These are phyloP conservation scores for Anguilla megastoma DNA, from an alignment of 2,797 vertebrate species.

Conservation along the genomic window DNA sequence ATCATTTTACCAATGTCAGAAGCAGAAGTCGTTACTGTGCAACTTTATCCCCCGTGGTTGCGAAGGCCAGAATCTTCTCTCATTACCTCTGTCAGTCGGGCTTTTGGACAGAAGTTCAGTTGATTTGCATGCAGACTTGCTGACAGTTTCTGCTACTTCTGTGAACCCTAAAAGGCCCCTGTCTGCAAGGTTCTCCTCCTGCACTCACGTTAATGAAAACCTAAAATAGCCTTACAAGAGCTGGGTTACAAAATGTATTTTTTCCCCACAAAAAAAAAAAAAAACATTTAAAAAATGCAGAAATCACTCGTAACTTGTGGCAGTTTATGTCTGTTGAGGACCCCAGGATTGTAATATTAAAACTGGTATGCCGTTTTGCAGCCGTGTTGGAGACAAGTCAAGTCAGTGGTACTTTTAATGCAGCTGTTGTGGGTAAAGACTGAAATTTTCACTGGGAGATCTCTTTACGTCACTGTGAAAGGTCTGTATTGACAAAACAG, in stretches of 20 bases:
- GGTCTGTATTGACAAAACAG: background rate
- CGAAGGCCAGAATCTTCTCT: background rate
- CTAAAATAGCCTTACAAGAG: background rate
- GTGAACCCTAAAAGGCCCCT: background rate
- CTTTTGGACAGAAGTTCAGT: background rate
- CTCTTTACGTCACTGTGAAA: background rate
- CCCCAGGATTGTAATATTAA: background rate
- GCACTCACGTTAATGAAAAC: slow-evolving; percentile 17
- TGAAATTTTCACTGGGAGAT: background rate
- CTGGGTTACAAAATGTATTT: background rate
- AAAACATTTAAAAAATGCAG: background rate
- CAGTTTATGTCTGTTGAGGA: background rate
- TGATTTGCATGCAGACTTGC: background rate
- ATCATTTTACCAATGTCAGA: slow-evolving; percentile 30
- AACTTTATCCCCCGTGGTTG: background rate
- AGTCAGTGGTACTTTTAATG: slow-evolving; percentile 45
- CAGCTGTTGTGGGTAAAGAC: slow-evolving; percentile 35
- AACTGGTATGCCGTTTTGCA: background rate
- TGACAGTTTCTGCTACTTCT: background rate
- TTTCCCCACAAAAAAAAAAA: background rate
- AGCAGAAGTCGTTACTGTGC: slow-evolving; percentile 30
- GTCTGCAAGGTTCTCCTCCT: background rate
- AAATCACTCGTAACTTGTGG: background rate
- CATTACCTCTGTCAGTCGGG: background rate
- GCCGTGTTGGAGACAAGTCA: background rate